Base-by-base conservation (phyloP, 2,888 invertebrate genomes). In the Drosophila atripex region DNA sequence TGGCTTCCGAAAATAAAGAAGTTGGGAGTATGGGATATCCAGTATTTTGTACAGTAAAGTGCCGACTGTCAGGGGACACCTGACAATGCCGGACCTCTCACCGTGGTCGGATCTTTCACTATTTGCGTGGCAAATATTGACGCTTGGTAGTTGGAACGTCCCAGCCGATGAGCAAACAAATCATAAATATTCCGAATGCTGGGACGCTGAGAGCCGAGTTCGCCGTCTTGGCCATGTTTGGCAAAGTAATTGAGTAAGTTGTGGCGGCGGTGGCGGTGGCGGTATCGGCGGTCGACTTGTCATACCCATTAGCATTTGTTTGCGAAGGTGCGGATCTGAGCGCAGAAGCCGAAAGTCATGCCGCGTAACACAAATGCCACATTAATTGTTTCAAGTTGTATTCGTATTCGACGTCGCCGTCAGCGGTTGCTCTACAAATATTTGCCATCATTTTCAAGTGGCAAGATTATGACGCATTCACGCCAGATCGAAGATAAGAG, bases 171-270 rank as follows among this genome's bases (percentile, higher is more conserved):
- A 61, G 75, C 75, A 88, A 86, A 88, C 85, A 86, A 88, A 87
- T 88, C 85, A 86, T 86, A 86, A 88, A 88, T 88, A 86, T 86
- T 78, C 64, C 60, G 57, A 73, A 58, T 51, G 49, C 64, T 35
- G 63, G 45, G 56, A 45, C 47, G 53, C 46, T 63, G 71, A 71
- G 53, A 50, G 55, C 46, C 21, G 21, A 7, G 46, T 52, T 66
- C 77, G 59, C 74, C 59, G 59, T 65, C 49, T 51, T 64, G 50
- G 69, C 32, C 71, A 51, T 84, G 88, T 86, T 88, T 86, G 88
- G 83, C 79, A 82, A 86, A 86, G 88, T 86, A 86, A 86, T 86
- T 86, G 89, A 86, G 85, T 85, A 88, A 85, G 85, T n/a, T n/a
- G n/a, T 86, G 45, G 39, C 68, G 71, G 69, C 59, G 58, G 50